Conservation (phyloP, 2,888 invertebrate genomes). For the Apodemia duryi region DNA sequence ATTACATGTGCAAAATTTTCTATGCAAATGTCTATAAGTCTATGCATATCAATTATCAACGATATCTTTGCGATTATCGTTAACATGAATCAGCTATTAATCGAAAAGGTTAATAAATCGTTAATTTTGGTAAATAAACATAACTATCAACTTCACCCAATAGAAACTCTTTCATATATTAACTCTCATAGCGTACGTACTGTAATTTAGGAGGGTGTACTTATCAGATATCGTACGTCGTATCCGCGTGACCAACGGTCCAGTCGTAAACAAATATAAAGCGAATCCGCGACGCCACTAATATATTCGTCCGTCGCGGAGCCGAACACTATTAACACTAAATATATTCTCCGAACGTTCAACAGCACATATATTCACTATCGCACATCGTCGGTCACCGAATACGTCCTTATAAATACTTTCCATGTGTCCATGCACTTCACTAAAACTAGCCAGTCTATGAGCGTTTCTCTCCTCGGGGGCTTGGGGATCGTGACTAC, state of each 20-base stretch:
- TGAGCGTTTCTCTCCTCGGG: slow-evolving; percentile 69
- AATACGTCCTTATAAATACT: slow-evolving; percentile 55
- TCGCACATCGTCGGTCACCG: slow-evolving; percentile 71
- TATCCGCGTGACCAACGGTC: slow-evolving; percentile 71
- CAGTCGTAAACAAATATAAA: slow-evolving; percentile 59
- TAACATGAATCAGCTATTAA: background rate
- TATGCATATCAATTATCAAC: background rate
- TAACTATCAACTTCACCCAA: slow-evolving; percentile 68
- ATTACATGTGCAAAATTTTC: too few relatives aligned
- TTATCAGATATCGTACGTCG: slow-evolving; percentile 64
- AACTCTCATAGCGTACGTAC: slow-evolving; percentile 69
- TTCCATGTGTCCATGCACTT: slow-evolving; percentile 67
- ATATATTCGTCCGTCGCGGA: slow-evolving; percentile 36
- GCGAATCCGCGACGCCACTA: slow-evolving; percentile 40
- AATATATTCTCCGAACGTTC: slow-evolving; percentile 75
- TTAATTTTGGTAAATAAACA: slow-evolving; percentile 75
- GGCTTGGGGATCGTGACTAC: slow-evolving; percentile 20
- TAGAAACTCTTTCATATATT: slow-evolving; percentile 75
- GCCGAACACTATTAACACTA: slow-evolving; percentile 64
- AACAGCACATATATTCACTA: slow-evolving; percentile 79
- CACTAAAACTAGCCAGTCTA: slow-evolving; percentile 78
- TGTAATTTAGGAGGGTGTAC: slow-evolving; percentile 69
- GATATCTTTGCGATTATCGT: background rate
- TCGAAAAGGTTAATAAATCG: slow-evolving; percentile 53
- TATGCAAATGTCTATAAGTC: too few relatives aligned